Evolutionary conservation across 1,140 invertebrate genomes (phyloP).

Genomic region (Asbolus verrucosus): DNA sequence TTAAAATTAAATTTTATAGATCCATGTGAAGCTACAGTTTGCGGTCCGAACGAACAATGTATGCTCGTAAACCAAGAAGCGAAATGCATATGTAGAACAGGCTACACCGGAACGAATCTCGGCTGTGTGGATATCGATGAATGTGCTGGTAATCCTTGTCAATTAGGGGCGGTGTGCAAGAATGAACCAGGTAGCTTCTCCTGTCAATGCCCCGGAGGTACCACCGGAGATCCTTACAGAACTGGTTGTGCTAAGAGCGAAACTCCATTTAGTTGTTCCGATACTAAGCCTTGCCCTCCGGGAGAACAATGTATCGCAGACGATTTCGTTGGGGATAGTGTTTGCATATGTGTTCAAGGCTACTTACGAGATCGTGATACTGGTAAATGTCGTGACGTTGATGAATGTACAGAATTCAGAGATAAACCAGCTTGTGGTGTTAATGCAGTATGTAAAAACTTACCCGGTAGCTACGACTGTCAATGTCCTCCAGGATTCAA

Average conservation of each 20-base stretch:
- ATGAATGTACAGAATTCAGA: conserved; percentile 84
- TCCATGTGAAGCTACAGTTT: conserved; percentile 88
- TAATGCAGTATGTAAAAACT: conserved; percentile 91
- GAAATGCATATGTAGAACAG: conserved; percentile 84
- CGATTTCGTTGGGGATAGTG: conserved; percentile 77
- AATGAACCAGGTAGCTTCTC: conserved; percentile 88
- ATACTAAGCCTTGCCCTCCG: conserved; percentile 79
- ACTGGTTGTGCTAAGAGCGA: conserved; percentile 77
- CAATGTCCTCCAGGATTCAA: conserved; percentile 88
- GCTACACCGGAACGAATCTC: conserved; percentile 78
- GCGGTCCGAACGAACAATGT: conserved; percentile 90
- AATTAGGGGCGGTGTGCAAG: conserved; percentile 84
- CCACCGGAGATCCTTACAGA: conserved; percentile 77
- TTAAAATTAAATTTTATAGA: conserved; percentile 69
- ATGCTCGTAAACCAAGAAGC: conserved; percentile 86
- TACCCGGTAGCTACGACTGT: conserved; percentile 94
- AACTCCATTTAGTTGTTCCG: conserved; percentile 75
- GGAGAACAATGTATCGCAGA: conserved; percentile 88
- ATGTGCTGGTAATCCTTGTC: conserved; percentile 82
- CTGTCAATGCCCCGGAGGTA: conserved; percentile 88
- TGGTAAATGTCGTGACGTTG: conserved; percentile 85
- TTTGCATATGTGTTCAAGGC: conserved; percentile 89
- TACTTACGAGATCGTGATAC: conserved; percentile 79
- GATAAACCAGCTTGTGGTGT: conserved; percentile 84
- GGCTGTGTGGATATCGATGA: conserved; percentile 92